Conservation (phyloP, 1,140 invertebrate genomes). For the Artemia franciscana region DNA sequence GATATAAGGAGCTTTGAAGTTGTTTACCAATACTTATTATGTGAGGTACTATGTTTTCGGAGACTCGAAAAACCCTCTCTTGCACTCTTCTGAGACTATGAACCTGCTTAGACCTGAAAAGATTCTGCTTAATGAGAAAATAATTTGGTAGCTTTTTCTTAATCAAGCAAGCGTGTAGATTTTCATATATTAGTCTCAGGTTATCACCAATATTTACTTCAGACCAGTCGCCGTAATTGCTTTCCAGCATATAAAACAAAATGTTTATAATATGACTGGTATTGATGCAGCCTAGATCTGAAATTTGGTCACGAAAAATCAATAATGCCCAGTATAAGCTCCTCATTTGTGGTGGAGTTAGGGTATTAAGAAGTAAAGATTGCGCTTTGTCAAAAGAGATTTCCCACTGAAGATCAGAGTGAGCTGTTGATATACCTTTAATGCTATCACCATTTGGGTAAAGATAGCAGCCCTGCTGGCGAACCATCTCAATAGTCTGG, state of each 20-base stretch:
- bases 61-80: slow-evolving; percentile 34
- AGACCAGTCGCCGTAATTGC: slow-evolving; percentile 36
- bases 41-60: slow-evolving; percentile 41
- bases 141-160: slow-evolving; percentile 36
- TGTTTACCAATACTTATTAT: slow-evolving; percentile 36
- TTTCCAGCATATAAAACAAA: slow-evolving; percentile 51
- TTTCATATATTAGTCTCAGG: slow-evolving; percentile 31
- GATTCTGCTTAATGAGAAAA: slow-evolving; percentile 41
- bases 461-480: slow-evolving; percentile 36
- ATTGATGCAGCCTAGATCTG: slow-evolving; percentile 26
- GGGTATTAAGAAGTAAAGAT: slow-evolving; percentile 37
- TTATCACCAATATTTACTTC: slow-evolving; percentile 36
- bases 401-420: slow-evolving; percentile 42
- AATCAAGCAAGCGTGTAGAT: slow-evolving; percentile 24
- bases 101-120: slow-evolving; percentile 38
- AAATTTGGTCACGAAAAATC: slow-evolving; percentile 39
- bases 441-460: slow-evolving; percentile 36
- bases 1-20: slow-evolving; percentile 33
- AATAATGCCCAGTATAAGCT: slow-evolving; percentile 36
- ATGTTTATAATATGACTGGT: slow-evolving; percentile 43
- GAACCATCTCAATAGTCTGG: slow-evolving; percentile 34
- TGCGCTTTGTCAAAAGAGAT: slow-evolving; percentile 44
- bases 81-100: slow-evolving; percentile 34
- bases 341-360: slow-evolving; percentile 38
- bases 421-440: slow-evolving; percentile 28